Base-by-base conservation (phyloP, 2,888 invertebrate species). In the Lasioglossum lativentre region DNA sequence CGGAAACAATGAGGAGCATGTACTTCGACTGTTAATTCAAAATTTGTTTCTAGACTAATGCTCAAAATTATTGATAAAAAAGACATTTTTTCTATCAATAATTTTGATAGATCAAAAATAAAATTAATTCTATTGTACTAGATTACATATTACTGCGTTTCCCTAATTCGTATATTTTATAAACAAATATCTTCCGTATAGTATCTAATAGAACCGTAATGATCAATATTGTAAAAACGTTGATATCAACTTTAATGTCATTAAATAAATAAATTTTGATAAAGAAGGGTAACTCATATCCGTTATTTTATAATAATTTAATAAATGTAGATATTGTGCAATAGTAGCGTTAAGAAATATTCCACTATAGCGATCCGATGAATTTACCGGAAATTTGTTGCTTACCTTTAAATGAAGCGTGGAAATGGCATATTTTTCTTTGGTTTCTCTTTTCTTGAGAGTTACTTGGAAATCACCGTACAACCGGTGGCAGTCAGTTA, bases 401-500 rank as follows among this genome's bases (percentile, higher is more conserved):
- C 66, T 89, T 94, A 96, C 96, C 96, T 98, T 98, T 3, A 99
- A 95, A 94, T 98, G 97, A 30, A 99, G 96, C 90, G 97, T 97
- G 40, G 98, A 98, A 81, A 98, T 97, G 74, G 98, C 98, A 95
- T 98, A 99, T 95, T 98, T 98, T 93, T 98, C 98, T 92, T 97
- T 97, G 88, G 98, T 97, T 94, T 99, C 99, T 16, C 98, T 96
- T 93, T 98, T 98, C 95, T 98, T 98, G 76, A 99, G 95, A 5
- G 98, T 97, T 14, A 98, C 97, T 95, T 98, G 98, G 95, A 96
- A 99, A 93, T 99, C 98, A 2, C 98, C 99, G 93, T 97, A 98
- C 52, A 97, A 96, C 72, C 98, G 96, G 94, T 98, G 97, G 95
- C 98, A 98, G 95, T 99, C 99, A 4, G 98, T 96, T n/a, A 98